Percentiles rank a stretch among this genome's conserved stretches.
phyloP scores from a whole-genome alignment of 2,888 invertebrate genomes.

The Amphiduros pacificus region DNA sequence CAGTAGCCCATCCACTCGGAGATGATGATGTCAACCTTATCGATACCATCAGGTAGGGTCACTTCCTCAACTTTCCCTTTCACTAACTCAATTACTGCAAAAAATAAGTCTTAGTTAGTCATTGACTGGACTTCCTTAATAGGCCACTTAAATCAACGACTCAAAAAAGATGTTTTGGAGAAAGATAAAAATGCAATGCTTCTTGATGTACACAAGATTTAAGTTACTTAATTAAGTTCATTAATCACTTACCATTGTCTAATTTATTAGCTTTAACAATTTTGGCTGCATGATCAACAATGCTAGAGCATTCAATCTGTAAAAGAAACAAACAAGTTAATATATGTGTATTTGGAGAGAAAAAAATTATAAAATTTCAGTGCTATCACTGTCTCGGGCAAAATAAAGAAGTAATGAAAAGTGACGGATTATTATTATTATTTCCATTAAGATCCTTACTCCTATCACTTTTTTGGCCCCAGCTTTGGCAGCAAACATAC shows the following conservation, averaged over 20 bases:
- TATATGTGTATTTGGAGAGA: too few relatives aligned
- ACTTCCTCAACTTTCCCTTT: conserved; percentile 85
- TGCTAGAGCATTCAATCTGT: conserved; percentile 93
- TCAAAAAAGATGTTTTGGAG: too few relatives aligned
- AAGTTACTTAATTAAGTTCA: too few relatives aligned
- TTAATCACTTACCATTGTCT: conserved; percentile 38
- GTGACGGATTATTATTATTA: too few relatives aligned
- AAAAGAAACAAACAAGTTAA: conserved; percentile 32
- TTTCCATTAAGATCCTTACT: too few relatives aligned
- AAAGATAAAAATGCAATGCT: too few relatives aligned
- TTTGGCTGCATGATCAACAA: conserved; percentile 94
- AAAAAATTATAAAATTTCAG: too few relatives aligned
- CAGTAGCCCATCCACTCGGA: conserved; percentile 84
- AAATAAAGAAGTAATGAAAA: too few relatives aligned
- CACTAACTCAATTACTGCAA: conserved; percentile 58
- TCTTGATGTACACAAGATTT: too few relatives aligned
- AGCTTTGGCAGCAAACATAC: conserved; percentile 99
- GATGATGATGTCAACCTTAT: conserved; percentile 89
- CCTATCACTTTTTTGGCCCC: conserved; percentile 95
- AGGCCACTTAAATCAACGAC: too few relatives aligned
- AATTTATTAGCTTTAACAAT: conserved; percentile 75
- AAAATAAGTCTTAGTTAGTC: background rate
- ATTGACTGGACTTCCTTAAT: background rate
- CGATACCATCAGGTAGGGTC: conserved; percentile 83
- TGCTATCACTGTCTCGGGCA: too few relatives aligned